These are phyloP conservation scores for Drosophila nigrodunni DNA, from an alignment of 1,140 invertebrate species.

Conservation along the genomic window DNA sequence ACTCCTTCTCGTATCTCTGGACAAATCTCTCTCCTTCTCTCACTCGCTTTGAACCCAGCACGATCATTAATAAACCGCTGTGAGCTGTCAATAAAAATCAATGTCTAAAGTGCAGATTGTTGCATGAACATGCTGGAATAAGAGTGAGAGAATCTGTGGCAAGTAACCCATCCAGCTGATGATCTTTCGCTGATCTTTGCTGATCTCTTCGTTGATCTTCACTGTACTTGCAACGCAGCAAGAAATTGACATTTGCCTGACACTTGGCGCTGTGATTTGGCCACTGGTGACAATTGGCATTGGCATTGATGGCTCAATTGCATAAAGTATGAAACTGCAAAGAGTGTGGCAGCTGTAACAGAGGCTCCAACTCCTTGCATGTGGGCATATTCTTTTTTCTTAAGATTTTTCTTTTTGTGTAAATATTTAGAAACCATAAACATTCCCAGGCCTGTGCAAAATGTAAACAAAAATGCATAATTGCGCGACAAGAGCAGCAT, in stretches of 20 bases:
- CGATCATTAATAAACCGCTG: constrained; percentile 84
- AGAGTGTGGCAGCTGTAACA: neutral
- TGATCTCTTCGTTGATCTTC: constrained; percentile 35
- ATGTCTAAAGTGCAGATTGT: constrained; percentile 50
- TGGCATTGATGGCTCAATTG: constrained; percentile 68
- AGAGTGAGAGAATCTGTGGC: neutral
- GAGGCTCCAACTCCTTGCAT: neutral
- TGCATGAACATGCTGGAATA: neutral
- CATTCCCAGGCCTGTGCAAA: constrained; percentile 63
- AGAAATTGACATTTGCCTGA: constrained; percentile 66
- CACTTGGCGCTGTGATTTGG: constrained; percentile 69
- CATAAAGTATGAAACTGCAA: constrained; percentile 16
- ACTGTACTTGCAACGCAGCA: constrained; percentile 32
- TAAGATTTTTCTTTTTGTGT: constrained; percentile 11
- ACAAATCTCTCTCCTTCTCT: neutral
- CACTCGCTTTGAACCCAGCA: constrained; percentile 58
- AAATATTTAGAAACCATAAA: constrained; percentile 62
- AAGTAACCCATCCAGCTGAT: constrained; percentile 12
- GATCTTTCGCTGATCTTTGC: constrained; percentile 18
- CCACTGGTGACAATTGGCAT: constrained; percentile 67
- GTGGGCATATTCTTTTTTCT: neutral
- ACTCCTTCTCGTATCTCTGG: neutral
- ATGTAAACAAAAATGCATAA: constrained; percentile 44
- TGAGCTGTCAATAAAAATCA: constrained; percentile 84
- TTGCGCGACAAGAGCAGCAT: constrained; percentile 45